Evolutionary conservation across 2,113 vertebrate species (phyloP), one percentile per base, ranked within the genome.

Genomic region (Daubentonia madagascariensis): DNA sequence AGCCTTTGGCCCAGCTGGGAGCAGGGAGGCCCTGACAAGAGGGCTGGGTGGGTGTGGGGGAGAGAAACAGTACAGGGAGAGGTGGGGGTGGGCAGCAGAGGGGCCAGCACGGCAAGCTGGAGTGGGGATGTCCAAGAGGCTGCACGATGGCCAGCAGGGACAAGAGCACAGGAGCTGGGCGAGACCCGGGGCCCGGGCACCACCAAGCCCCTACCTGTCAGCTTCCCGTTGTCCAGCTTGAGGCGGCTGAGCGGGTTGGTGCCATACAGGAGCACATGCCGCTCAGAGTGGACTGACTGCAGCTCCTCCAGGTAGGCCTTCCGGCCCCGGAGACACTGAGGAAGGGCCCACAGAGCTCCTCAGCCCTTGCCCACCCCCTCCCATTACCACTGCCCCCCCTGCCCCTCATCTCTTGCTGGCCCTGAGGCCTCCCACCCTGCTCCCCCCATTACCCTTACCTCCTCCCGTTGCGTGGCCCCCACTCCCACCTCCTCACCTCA

Each of bases 291-390:
- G 22, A 99, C 99, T 0, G 99, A 98, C 98, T 99, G 99, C 89
- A 99, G 99, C 98, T 99, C 99, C 85, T 99, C 99, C 80, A 99
- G 94, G 37, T 99, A 99, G 97, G 99, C 99, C 92, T 99, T 99
- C 94, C 99, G 99, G 72, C 99, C 99, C 96, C 98, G 98, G 87
- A 99, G 98, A 91, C 98, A 99, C 99, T 99, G 98, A 35, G 35
- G 22, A 92, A 28, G 18, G 25, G 28, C 37, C 83, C 95, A 94
- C 17, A 17, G 17, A 52, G 57, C 85, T 83, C 87, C 59, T 97
- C 2, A 95, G 85, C 35, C n/a, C 37, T n/a, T 18, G 70, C 43
- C 65, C 9, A 0, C 11, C 16, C 57, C 50, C 57, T 18, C 30
- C 65, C 6, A 8, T 5, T 1, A 13, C 57, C 22, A 8, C 23